Evolutionary conservation across 2,888 invertebrate genomes (phyloP), one percentile per base, ranked within the genome.

Genomic region (Eupithecia tripunctaria): DNA sequence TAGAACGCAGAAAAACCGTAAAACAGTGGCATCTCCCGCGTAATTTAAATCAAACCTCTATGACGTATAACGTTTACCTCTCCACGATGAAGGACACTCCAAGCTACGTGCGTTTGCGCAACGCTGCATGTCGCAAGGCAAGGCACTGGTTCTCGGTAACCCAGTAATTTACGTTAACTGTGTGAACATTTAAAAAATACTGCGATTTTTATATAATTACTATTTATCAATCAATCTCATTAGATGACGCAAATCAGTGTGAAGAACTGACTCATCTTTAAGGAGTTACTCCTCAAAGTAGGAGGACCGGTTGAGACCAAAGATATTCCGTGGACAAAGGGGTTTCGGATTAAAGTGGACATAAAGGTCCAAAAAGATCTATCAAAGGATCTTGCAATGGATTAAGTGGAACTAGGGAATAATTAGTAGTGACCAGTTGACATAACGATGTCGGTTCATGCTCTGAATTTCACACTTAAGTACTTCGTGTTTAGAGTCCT

Each of bases 51-150:
- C 21, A 12, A 51, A 12, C 10, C 21, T 10, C 21, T 3, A 12
- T 51, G 21, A 51, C 21, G 25, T 41, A 21, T 25, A 47, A 47
- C n/a, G 47, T 8, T n/a, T 47, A 51, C 51, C 38, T 64, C 41
- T 71, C 62, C 38, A 60, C 65, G 25, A 60, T 78, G 81, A 81
- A 86, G 83, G 83, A 84, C 82, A 82, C 82, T 82, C 62, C 75
- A 74, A 79, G 70, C 74, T 75, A 76, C 76, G 76, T 82, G 82
- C 76, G 78, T 76, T 84, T 85, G 81, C 80, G 81, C 82, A 84
- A 83, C 68, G 43, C 66, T 70, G 59, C 70, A 41, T 75, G 70
- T 76, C 75, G 79, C 78, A 80, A 79, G 72, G 79, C 78, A 80
- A 79, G 72, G 36, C 59, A 66, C 56, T 4, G 14, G 38, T 69